A percentile compares a stretch with the other conserved stretches of the same genome.
These are phyloP conservation scores for Eubucco bourcierii DNA, from an alignment of 2,113 vertebrate genomes.

Conservation along the genomic window DNA sequence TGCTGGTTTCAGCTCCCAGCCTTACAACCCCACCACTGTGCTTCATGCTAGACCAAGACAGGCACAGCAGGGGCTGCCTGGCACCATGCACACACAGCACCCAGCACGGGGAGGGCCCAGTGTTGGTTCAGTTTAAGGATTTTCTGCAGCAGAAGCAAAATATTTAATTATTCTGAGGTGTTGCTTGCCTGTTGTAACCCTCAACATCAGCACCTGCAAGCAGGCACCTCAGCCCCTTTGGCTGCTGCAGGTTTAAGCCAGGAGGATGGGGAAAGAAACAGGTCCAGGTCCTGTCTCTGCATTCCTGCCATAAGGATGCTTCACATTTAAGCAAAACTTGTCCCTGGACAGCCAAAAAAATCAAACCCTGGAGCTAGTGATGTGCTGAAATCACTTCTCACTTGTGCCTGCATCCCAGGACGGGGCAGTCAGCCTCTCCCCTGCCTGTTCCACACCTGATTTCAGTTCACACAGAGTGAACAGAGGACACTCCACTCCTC, in stretches of 20 bases:
- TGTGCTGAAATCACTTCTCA: not conserved
- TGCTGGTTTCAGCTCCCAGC: not conserved
- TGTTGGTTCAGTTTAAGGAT: fast-evolving
- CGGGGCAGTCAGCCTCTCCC: not conserved
- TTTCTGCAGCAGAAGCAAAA: not conserved
- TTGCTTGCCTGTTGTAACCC: not conserved
- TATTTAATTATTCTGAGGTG: not conserved
- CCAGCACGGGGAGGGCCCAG: not conserved
- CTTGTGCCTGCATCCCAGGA: not conserved
- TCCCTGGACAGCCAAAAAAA: not conserved
- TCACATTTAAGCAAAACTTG: not conserved
- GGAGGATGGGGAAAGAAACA: not conserved
- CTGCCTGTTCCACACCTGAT: fast-evolving
- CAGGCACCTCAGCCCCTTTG: not conserved
- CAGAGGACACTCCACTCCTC: not conserved
- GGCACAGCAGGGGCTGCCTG: not conserved
- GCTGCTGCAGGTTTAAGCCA: not conserved
- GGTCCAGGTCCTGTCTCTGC: not conserved
- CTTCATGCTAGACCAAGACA: not conserved
- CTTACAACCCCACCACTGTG: not conserved
- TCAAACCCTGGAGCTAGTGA: not conserved
- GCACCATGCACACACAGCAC: fast-evolving
- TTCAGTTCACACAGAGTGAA: not conserved
- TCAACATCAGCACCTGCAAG: not conserved
- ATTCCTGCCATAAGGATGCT: not conserved